phyloP scores from a whole-genome alignment of 2,113 vertebrate genomes.

The Cynopterus brachyotis region DNA sequence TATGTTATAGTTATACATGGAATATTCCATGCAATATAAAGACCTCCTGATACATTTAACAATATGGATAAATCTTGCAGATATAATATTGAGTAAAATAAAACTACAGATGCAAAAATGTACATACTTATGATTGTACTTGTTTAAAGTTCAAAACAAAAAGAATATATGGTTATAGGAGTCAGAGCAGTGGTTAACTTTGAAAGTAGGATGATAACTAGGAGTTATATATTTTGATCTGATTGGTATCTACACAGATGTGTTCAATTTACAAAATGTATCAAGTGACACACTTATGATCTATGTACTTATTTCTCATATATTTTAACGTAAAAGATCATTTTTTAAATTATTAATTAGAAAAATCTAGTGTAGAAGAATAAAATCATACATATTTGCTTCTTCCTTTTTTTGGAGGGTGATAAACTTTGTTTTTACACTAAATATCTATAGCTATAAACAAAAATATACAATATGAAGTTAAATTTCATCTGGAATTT shows the following conservation, averaged over 20 bases:
- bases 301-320: not conserved
- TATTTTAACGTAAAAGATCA: not conserved
- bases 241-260: not conserved
- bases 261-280: not conserved
- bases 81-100: not conserved
- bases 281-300: not conserved
- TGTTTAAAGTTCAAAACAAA: not conserved
- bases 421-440: not conserved
- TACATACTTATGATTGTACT: not conserved
- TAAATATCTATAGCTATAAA: not conserved
- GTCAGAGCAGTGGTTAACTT: not conserved
- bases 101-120: not conserved
- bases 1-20: not conserved
- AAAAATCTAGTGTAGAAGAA: not conserved
- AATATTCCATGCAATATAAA: not conserved
- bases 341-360: not conserved
- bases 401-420: not conserved
- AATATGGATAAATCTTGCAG: not conserved
- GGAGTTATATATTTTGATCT: not conserved
- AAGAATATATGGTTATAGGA: not conserved
- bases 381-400: not conserved
- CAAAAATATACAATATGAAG: not conserved
- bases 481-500: not conserved
- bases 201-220: not conserved
- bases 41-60: not conserved